These are phyloP conservation scores for Danio rerio DNA, from an alignment of 2,113 vertebrate species.

Conservation along the genomic window GRCz12tu NC_133185.1:18559501-18560000, in stretches of 20 bases:
- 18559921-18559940: not conserved
- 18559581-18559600: not conserved
- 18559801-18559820: constrained; percentile 72
- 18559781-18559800: constrained; percentile 62
- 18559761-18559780: constrained; percentile 55
- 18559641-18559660: too few relatives aligned
- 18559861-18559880: constrained; percentile 50
- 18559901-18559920: not conserved
- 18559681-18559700: not conserved
- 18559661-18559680: too few relatives aligned
- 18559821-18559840: constrained; percentile 77
- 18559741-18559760: constrained; percentile 41
- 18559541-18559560: too few relatives aligned
- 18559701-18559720: not conserved
- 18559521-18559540: too few relatives aligned
- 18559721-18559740: not conserved
- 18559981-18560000: constrained; percentile 69
- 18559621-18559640: not conserved
- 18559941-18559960: constrained; percentile 61
- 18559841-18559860: constrained; percentile 52
- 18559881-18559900: constrained; percentile 74
- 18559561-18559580: too few relatives aligned
- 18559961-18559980: constrained; percentile 73
- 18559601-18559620: not conserved
- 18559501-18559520: too few relatives aligned